Conservation (phyloP, 1,140 invertebrate species). For the Teleopsis dalmanni region DNA sequence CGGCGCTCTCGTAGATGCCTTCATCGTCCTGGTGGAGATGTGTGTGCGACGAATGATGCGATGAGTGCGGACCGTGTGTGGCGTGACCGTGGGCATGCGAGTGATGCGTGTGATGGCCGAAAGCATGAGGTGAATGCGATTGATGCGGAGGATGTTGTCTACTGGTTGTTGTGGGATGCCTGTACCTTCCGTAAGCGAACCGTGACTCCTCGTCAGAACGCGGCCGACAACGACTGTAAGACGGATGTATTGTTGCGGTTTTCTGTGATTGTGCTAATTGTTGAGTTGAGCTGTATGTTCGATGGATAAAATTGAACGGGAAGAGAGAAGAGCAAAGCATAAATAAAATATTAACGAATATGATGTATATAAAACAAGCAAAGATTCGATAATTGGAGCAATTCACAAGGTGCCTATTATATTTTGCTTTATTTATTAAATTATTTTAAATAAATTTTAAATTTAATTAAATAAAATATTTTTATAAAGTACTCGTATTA, state of each 20-base stretch:
- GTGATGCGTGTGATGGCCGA: conserved; percentile 43
- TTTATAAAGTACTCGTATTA: no score
- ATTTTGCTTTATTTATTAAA: no score
- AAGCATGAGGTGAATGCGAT: conserved; percentile 44
- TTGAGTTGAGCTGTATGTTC: conserved; percentile 36
- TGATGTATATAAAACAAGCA: no score
- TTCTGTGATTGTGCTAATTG: conserved; percentile 45
- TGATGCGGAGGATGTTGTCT: conserved; percentile 49
- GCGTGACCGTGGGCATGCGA: conserved; percentile 44
- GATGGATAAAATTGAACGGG: not conserved
- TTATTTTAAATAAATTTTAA: no score
- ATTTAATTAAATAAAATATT: no score
- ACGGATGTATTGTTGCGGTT: conserved; percentile 45
- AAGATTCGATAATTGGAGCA: no score
- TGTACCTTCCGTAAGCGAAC: conserved; percentile 73
- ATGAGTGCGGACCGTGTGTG: conserved; percentile 44
- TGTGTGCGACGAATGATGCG: conserved; percentile 48
- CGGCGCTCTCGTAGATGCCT: conserved; percentile 76
- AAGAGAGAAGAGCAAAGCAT: not conserved
- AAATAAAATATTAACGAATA: no score
- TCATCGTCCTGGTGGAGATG: conserved; percentile 65
- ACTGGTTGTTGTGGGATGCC: conserved; percentile 55
- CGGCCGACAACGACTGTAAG: conserved; percentile 47
- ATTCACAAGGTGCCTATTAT: no score
- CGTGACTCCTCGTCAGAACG: conserved; percentile 54